Base-by-base conservation (phyloP, 2,797 vertebrate genomes). In the Tenualosa thibaudeaui region DNA sequence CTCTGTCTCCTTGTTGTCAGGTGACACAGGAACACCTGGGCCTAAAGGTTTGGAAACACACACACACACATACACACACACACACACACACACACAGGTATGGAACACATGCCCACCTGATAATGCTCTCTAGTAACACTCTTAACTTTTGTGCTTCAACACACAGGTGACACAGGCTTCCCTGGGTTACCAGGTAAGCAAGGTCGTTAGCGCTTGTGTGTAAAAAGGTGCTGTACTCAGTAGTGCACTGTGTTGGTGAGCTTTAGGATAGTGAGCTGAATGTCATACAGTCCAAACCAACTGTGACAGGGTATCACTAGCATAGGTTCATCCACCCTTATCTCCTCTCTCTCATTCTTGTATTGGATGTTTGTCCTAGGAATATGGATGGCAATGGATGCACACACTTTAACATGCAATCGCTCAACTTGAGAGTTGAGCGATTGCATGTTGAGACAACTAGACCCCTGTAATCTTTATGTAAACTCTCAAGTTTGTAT, bases 161-260 rank as follows among this genome's bases (percentile, higher is more conserved):
- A 62, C 86, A 54, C 91, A 99, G 98, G 98, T 91, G 97, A 98
- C 1, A 82, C 88, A 89, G 98, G 98, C 88, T 91, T 95, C 83
- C 94, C 96, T 87, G 98, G 98, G 85, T 22, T 85, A 12, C 95
- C 95, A 96, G 98, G 98, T 99, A 87, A 81, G 95, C 81, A 91
- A 40, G 81, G 8, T 1, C 81, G 2, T 9, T 65, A 8, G 24
- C 46, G 5, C 4, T 78, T 78, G 19, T 78, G 19, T 43, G 15
- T 43, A 43, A 17, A 78, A 78, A 78, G 0, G 40, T 22, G 7
- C 71, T 78, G 22, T 40, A 22, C 2, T 5, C 19, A 37, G 31
- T 31, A 31, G 31, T 43, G 5, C 40, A 43, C 15, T 78, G 71
- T 40, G 22, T 37, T 78, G 5, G 40, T 40, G 22, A 22, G 37